A percentile compares a stretch with the other conserved stretches of the same genome.
Evolutionary conservation across 2,797 vertebrate genomes (phyloP).

Genomic region (Diceros bicornis): DNA sequence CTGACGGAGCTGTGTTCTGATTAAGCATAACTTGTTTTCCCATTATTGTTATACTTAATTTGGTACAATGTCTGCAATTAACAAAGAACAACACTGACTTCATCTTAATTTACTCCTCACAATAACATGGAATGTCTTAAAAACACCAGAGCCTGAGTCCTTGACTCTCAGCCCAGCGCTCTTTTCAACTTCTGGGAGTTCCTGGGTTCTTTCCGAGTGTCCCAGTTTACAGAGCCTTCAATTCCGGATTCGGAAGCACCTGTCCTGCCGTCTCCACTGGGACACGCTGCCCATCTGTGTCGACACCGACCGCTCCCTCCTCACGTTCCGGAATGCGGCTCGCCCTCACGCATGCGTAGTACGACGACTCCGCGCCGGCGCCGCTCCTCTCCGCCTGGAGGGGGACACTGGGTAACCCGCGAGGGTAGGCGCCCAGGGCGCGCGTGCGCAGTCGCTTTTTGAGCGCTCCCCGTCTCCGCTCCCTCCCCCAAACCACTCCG

Average conservation of each 20-base stretch:
- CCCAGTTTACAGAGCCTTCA: not conserved
- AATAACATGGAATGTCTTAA: not conserved
- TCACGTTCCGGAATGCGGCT: rapidly evolving
- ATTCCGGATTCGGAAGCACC: not conserved
- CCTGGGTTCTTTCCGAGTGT: not conserved
- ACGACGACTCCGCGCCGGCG: rapidly evolving
- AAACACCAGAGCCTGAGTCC: not conserved
- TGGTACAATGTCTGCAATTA: not conserved
- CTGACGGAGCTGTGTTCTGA: not conserved
- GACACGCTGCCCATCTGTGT: rapidly evolving
- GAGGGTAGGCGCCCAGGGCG: rapidly evolving
- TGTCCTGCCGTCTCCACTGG: rapidly evolving
- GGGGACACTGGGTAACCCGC: not conserved
- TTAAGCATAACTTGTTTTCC: not conserved
- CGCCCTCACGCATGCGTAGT: constrained; percentile 22
- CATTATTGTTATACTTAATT: not conserved
- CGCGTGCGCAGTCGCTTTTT: not conserved
- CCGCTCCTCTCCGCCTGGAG: rapidly evolving
- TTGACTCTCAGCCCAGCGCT: not conserved
- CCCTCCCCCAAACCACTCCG: rapidly evolving
- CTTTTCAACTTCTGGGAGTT: not conserved
- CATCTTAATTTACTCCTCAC: not conserved
- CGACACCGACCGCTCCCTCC: rapidly evolving
- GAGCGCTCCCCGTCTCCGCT: rapidly evolving
- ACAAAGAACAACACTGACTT: not conserved